phyloP scores from a whole-genome alignment of 2,113 vertebrate genomes.

The Phaethornis superciliosus region DNA sequence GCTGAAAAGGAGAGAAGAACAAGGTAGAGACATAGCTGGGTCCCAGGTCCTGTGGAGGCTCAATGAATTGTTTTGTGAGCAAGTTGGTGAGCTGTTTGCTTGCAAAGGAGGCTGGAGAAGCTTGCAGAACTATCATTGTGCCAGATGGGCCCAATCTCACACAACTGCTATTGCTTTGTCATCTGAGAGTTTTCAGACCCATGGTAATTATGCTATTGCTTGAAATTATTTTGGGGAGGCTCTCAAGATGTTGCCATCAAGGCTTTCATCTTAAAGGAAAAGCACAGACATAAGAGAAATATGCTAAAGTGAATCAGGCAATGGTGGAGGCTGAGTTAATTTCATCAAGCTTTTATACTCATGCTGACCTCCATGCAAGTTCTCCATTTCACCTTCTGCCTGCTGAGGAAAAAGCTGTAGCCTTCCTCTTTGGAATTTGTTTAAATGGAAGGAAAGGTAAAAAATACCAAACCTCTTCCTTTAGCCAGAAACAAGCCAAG shows the following conservation, averaged over 20 bases:
- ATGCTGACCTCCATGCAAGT: background rate
- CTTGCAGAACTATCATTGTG: background rate
- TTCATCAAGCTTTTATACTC: background rate
- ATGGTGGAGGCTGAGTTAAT: background rate
- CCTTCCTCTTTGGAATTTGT: background rate
- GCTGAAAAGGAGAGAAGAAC: too few species aligned
- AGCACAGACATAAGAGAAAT: background rate
- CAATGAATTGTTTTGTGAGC: background rate
- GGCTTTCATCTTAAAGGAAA: background rate
- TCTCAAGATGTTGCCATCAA: conserved; percentile 1
- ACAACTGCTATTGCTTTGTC: conserved; percentile 3
- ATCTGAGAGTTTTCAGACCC: background rate
- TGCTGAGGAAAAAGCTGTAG: background rate
- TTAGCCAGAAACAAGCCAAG: background rate
- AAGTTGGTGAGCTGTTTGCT: background rate
- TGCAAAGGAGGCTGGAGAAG: background rate
- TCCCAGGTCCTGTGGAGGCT: background rate
- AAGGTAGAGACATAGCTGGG: background rate
- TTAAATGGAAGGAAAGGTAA: background rate
- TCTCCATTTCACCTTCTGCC: background rate
- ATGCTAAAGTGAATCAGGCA: background rate
- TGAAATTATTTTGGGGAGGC: conserved; percentile 4
- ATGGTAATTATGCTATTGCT: background rate
- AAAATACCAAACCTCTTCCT: background rate
- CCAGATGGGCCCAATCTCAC: background rate